Evolutionary conservation across 2,797 vertebrate genomes (phyloP).

Genomic region (Eulemur mongoz): DNA sequence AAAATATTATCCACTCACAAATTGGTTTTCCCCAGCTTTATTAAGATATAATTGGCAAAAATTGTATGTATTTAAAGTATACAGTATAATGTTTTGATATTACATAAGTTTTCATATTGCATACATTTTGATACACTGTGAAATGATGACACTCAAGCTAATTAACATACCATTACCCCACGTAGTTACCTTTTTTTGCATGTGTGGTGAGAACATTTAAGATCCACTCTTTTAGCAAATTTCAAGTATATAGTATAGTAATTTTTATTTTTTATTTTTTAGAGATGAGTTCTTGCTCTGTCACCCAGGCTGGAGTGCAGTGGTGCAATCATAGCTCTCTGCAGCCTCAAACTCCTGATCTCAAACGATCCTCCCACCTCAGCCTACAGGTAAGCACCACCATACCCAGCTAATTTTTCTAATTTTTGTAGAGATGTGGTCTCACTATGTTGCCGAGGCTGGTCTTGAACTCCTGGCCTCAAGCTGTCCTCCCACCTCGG

Average conservation of each 20-base stretch:
- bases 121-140: not conserved
- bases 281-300: not conserved
- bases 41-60: not conserved
- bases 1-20: not conserved
- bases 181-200: not conserved
- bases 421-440: not conserved
- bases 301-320: not conserved
- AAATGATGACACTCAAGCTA: not conserved
- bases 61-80: not conserved
- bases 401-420: not conserved
- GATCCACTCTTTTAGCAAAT: not conserved
- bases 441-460: not conserved
- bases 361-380: not conserved
- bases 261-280: not conserved
- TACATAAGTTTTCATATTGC: not conserved
- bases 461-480: not conserved
- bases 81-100: not conserved
- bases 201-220: not conserved
- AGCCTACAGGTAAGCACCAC: not conserved
- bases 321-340: not conserved
- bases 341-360: not conserved
- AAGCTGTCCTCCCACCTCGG: not conserved
- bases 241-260: not conserved
- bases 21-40: not conserved
- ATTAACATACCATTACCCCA: not conserved